These are phyloP conservation scores for Macrophya annulata DNA, from an alignment of 2,888 invertebrate genomes.

Conservation along the genomic window DNA sequence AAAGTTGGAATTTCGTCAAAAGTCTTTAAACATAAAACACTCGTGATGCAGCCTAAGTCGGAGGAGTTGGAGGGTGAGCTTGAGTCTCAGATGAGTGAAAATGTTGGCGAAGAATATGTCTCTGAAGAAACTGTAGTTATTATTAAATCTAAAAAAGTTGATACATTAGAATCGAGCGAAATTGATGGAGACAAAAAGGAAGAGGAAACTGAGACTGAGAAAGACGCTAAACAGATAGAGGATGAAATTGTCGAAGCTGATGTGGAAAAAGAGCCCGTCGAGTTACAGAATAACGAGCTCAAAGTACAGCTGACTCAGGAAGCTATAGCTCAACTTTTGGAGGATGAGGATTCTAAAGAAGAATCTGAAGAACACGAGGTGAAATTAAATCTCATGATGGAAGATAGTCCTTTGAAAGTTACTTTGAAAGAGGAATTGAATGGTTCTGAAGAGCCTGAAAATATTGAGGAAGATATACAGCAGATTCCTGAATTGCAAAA, in stretches of 20 bases:
- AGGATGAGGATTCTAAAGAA: slow-evolving; percentile 48
- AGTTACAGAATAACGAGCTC: background rate
- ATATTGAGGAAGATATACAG: background rate
- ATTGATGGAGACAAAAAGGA: background rate
- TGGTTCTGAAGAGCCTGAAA: background rate
- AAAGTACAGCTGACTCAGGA: background rate
- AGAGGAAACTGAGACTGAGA: background rate
- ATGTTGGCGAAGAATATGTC: background rate
- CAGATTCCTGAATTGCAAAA: slow-evolving; percentile 4
- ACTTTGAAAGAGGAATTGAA: slow-evolving; percentile 26
- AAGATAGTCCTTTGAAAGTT: slow-evolving; percentile 46
- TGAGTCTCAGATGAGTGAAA: slow-evolving; percentile 25
- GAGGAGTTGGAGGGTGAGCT: slow-evolving; percentile 63
- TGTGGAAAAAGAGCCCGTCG: slow-evolving; percentile 34
- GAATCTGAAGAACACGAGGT: slow-evolving; percentile 55
- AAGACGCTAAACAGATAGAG: background rate
- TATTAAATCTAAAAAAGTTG: slow-evolving; percentile 14
- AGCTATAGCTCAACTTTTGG: slow-evolving; percentile 24
- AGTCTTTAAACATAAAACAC: slow-evolving; percentile 21
- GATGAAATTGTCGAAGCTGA: slow-evolving; percentile 23
- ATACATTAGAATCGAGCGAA: background rate
- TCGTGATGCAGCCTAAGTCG: slow-evolving; percentile 65
- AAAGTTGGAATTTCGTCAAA: slow-evolving; percentile 57
- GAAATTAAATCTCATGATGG: slow-evolving; percentile 21
- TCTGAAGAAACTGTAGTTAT: background rate